Evolutionary conservation across 2,797 vertebrate species (phyloP), one percentile per base, ranked within the genome.

Genomic region (Chaunax sp.): DNA sequence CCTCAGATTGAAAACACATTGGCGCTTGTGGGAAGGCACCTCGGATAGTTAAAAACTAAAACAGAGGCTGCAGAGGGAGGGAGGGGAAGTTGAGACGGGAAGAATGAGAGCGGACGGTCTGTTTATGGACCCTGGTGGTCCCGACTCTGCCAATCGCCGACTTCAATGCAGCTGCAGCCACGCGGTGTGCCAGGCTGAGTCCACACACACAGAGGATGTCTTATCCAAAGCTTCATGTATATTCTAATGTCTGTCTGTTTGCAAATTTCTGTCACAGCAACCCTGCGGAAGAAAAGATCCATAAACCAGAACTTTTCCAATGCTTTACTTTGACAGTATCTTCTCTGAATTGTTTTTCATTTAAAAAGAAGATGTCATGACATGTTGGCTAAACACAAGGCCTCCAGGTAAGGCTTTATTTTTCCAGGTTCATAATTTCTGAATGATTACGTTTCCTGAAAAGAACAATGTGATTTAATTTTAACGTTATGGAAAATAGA

Each of bases 1-100:
- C 53, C 74, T 80, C 76, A 87, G 83, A 92, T 88, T 86, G 85
- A 82, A 93, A 92, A 90, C 88, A 90, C 84, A 90, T 87, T 90
- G 79, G 72, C 80, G 83, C 74, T 85, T 62, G 83, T 84, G 83
- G 83, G 83, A 89, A 81, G 73, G 64, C 69, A 82, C 81, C 82
- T 83, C 57, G 40, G 73, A 80, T 63, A 69, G 64, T 68, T 60
- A 74, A 64, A 78, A 60, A 68, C 49, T 57, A 73, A 60, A 77
- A 47, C 46, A 59, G 50, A 78, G 65, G 73, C 49, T 28, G 43
- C 12, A 37, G 52, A 35, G 41, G 41, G 35, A 11, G 15, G 40
- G 53, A 47, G 69, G 43, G 59, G 64, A 69, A 45, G 80, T 50
- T 33, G 65, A 57, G 47, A 25, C 26, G 22, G 62, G 51, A 61